phyloP scores from a whole-genome alignment of 2,113 vertebrate genomes.

The Apistogramma diplotaenia region DNA sequence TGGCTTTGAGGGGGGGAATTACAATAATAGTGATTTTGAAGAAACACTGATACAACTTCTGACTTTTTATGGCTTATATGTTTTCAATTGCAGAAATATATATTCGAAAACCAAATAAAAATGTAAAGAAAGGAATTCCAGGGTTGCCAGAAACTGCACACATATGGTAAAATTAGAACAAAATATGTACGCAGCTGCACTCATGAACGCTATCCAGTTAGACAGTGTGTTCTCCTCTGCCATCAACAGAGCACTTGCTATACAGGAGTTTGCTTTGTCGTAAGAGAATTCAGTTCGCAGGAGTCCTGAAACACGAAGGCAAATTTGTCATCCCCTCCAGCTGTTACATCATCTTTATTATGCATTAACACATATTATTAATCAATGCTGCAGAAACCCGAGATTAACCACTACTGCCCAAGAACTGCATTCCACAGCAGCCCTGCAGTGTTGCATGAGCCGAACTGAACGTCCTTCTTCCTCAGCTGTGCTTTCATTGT shows the following conservation, averaged over 20 bases:
- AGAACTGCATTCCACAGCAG: background rate
- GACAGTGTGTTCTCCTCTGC: background rate
- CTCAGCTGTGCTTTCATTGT: background rate
- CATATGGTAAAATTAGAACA: background rate
- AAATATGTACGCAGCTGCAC: background rate
- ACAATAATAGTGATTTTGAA: background rate
- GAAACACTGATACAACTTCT: background rate
- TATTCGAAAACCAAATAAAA: background rate
- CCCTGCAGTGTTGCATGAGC: conserved; percentile 8
- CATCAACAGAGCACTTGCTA: background rate
- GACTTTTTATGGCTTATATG: background rate
- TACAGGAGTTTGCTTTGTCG: background rate
- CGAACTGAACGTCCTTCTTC: background rate
- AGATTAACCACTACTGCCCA: background rate
- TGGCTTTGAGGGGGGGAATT: background rate
- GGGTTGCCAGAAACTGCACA: background rate
- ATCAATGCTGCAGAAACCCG: conserved; percentile 23
- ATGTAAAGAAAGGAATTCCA: background rate
- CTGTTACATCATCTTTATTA: conserved; percentile 6
- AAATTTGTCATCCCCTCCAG: background rate
- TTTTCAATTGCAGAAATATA: background rate
- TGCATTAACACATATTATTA: conserved; percentile 4
- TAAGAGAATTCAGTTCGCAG: background rate
- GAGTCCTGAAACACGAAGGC: background rate
- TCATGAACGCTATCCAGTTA: background rate